A percentile compares a stretch with the other conserved stretches of the same genome.
Evolutionary conservation across 1,140 invertebrate genomes (phyloP).

Genomic region (Sitobion miscanthi): DNA sequence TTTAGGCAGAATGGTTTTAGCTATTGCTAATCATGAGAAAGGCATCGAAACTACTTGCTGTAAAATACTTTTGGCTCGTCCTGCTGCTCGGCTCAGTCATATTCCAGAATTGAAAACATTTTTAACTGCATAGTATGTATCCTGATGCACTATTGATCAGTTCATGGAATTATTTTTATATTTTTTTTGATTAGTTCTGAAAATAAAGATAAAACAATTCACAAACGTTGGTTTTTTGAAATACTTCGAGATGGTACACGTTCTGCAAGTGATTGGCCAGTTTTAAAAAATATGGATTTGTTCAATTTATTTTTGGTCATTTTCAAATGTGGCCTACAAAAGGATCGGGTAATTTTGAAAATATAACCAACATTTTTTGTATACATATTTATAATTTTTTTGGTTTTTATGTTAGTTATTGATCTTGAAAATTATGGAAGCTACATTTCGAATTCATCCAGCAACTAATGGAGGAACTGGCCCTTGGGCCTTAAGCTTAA

Average conservation of each 20-base stretch:
- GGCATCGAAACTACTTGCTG: constrained; percentile 73
- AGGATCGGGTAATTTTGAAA: constrained; percentile 66
- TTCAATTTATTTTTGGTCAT: constrained; percentile 70
- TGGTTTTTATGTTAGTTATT: constrained; percentile 29
- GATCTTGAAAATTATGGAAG: constrained; percentile 33
- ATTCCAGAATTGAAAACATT: constrained; percentile 61
- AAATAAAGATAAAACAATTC: constrained; percentile 32
- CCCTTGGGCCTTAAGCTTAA: constrained; percentile 48
- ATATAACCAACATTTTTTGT: constrained; percentile 17
- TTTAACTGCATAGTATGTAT: background rate
- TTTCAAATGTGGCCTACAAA: constrained; percentile 64
- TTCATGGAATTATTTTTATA: background rate
- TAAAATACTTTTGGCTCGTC: constrained; percentile 75
- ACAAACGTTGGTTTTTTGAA: constrained; percentile 72
- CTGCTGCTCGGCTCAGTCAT: constrained; percentile 72
- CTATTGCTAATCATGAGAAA: constrained; percentile 72
- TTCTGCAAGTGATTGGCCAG: constrained; percentile 66
- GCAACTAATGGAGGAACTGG: constrained; percentile 49
- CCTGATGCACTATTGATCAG: background rate
- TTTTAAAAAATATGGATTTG: constrained; percentile 68
- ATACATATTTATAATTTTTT: background rate
- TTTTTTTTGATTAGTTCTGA: constrained; percentile 25
- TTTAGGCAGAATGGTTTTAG: constrained; percentile 70
- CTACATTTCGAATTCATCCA: constrained; percentile 2
- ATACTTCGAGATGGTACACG: constrained; percentile 73